These are phyloP conservation scores for Myiagra hebetior DNA, from an alignment of 2,113 vertebrate species.

Conservation along the genomic window DNA sequence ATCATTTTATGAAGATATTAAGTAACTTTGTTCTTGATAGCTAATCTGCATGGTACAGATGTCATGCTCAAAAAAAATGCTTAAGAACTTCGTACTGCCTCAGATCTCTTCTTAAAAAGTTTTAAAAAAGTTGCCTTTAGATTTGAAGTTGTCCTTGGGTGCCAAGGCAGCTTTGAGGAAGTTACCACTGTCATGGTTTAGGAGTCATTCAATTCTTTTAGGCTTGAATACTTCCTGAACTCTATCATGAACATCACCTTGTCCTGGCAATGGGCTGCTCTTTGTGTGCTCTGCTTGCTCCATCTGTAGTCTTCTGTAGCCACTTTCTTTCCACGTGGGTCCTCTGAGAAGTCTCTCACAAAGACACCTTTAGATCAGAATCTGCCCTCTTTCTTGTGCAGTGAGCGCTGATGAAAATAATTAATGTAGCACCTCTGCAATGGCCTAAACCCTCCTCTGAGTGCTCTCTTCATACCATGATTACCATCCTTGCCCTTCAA, in stretches of 20 bases:
- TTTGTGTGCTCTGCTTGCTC: neutral
- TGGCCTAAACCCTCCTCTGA: neutral
- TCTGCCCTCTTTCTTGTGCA: neutral
- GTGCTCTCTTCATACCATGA: rapidly evolving
- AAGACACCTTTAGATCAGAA: neutral
- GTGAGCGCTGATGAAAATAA: neutral
- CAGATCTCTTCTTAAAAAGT: neutral
- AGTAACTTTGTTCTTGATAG: neutral
- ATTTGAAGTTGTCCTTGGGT: neutral
- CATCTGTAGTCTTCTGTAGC: neutral
- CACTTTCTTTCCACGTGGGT: rapidly evolving
- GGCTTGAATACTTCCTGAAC: neutral
- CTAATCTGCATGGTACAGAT: neutral
- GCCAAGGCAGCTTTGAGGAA: neutral
- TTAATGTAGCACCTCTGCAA: neutral
- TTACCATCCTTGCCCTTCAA: neutral
- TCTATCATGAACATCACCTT: neutral
- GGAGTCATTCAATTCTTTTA: neutral
- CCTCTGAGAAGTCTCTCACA: neutral
- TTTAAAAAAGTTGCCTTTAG: neutral
- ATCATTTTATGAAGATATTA: neutral
- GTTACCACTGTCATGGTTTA: neutral
- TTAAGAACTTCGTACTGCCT: neutral
- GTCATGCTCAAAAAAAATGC: neutral
- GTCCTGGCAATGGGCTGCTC: neutral